phyloP scores from a whole-genome alignment of 2,888 invertebrate genomes.

The Pyrrhosoma nymphula region DNA sequence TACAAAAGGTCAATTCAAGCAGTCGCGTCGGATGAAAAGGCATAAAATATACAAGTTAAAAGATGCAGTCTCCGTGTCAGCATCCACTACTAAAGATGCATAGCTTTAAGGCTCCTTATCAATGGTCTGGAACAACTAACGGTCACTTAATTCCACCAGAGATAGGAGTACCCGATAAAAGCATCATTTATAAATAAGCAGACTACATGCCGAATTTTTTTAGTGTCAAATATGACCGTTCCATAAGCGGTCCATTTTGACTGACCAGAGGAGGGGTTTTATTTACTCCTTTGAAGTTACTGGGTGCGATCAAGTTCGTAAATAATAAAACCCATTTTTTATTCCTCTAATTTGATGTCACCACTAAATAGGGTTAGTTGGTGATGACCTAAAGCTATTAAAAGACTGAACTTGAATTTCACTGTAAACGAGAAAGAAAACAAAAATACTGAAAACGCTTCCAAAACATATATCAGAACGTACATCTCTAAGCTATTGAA shows the following conservation, averaged over 20 bases:
- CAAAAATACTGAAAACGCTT: no score
- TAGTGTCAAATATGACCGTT: neutral
- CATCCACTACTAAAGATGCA: neutral
- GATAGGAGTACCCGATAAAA: neutral
- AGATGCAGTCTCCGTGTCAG: neutral
- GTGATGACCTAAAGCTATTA: no score
- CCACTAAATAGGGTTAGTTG: no score
- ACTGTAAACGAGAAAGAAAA: no score
- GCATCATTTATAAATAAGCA: neutral
- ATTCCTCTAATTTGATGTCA: no score
- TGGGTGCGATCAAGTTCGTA: no score
- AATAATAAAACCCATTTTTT: no score
- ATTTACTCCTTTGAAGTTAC: no score
- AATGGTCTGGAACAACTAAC: neutral
- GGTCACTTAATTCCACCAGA: neutral
- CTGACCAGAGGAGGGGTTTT: no score
- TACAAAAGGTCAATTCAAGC: conserved; percentile 18
- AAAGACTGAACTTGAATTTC: no score
- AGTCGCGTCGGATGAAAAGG: neutral
- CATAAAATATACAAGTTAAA: neutral
- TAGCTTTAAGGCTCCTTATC: neutral
- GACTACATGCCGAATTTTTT: neutral
- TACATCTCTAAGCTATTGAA: no score
- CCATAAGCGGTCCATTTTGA: neutral
- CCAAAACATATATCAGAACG: no score